Base-by-base conservation (phyloP, 2,113 vertebrate genomes). In the Coregonus clupeaformis region DNA sequence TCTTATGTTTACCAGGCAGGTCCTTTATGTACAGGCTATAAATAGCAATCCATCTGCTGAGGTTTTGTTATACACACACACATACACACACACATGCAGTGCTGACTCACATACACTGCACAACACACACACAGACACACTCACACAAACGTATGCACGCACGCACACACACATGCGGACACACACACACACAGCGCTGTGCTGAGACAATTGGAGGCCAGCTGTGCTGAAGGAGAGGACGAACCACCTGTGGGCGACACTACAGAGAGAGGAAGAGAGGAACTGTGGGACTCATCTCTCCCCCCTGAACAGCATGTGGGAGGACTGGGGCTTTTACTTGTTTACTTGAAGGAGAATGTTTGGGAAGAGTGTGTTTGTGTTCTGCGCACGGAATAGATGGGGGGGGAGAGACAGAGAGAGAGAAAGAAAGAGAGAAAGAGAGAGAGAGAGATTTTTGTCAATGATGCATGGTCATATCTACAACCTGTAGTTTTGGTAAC, bases 171-270 rank as follows among this genome's bases (percentile, higher is more conserved):
- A 16, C 13, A 3, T 25, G 16, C 3, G 3, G 6, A 16, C 25
- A 29, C 63, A 64, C 62, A 29, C 63, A 29, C 63, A 29, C 63
- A 65, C 6, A n/a, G n/a, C 2, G n/a, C 11, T 12, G 24, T n/a
- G 12, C 3, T 29, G 14, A 27, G 25, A 65, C 63, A 65, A 65
- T 65, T 1, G 25, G 18, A 45, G 20, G 32, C n/a, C 67, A 45
- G 67, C 67, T 68, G 67, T 68, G 30, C 67, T 68, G 32, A 22
- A 12, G 67, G 14, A 20, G 36, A 68, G 67, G 67, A 68, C 67
- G 2, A 22, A 24, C 32, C 27, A 45, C 30, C 36, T 68, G 67
- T 68, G 36, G 36, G 20, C 25, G 7, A 20, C 32, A 68, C 32
- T 1, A 67, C 29, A 45, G 32, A 45, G 67, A 42, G 9, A 47